Conservation (phyloP, 2,113 vertebrate species). For the Rhodinocichla rosea region DNA sequence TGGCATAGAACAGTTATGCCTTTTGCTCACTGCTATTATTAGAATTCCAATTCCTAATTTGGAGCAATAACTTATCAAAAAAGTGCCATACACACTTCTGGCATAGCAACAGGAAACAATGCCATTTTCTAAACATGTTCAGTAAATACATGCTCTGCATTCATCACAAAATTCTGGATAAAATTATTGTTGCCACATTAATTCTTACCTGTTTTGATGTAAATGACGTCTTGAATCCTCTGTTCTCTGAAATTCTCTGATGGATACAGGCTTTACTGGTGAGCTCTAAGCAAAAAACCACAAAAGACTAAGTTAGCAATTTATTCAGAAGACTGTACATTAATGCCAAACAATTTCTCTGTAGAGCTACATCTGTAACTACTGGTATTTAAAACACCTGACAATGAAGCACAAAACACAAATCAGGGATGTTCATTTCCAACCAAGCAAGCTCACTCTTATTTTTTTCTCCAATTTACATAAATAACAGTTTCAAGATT, state of each 20-base stretch:
- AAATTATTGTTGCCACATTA: not conserved
- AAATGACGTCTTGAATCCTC: conserved; percentile 79
- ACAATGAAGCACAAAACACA: not conserved
- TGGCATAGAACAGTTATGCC: not conserved
- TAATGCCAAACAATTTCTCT: not conserved
- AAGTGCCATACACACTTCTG: not conserved
- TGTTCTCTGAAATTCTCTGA: conserved; percentile 73
- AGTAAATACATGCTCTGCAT: not conserved
- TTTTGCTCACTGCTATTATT: not conserved
- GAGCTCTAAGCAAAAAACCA: conserved; percentile 74
- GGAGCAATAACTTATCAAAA: not conserved
- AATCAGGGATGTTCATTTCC: not conserved
- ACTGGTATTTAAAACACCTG: not conserved
- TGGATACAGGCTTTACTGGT: conserved; percentile 69
- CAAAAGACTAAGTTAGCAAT: not conserved
- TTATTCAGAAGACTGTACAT: not conserved
- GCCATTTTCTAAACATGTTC: not conserved
- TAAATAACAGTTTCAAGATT: not conserved
- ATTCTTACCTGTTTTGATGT: conserved; percentile 79
- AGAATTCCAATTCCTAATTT: not conserved
- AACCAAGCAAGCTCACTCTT: not conserved
- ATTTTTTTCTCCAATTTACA: not conserved
- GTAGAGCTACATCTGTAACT: not conserved
- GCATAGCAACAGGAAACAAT: not conserved
- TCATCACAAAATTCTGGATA: not conserved